These are phyloP conservation scores for Choristoneura rosaceana DNA, from an alignment of 2,888 invertebrate species.

Conservation along the genomic window DNA sequence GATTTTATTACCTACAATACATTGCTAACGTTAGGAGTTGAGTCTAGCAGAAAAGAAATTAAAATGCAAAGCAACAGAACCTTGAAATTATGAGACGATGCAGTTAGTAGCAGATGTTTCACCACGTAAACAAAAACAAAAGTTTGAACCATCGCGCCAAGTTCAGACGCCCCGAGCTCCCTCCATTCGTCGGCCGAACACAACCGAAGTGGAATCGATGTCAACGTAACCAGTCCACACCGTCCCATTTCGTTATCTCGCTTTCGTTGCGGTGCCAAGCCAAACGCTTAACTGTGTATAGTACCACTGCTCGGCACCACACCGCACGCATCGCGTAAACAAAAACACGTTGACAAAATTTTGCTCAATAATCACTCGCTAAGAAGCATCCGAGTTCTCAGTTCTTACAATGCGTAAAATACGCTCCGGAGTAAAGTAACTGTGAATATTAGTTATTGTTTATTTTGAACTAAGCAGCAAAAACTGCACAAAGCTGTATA, in stretches of 20 bases:
- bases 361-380: not conserved
- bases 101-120: too few species aligned
- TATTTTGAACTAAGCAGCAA: constrained; percentile 51
- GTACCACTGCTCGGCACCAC: constrained; percentile 16
- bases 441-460: constrained; percentile 46
- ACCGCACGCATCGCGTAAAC: constrained; percentile 55
- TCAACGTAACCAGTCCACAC: constrained; percentile 65
- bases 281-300: constrained; percentile 2
- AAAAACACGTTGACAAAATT: constrained; percentile 43
- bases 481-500: constrained; percentile 68
- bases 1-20: not conserved
- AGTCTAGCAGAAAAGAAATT: not conserved
- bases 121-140: not conserved
- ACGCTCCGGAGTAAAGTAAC: constrained; percentile 81
- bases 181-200: constrained; percentile 79
- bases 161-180: constrained; percentile 37
- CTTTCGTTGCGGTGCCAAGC: constrained; percentile 57
- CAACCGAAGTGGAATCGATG: constrained; percentile 78
- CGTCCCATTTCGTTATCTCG: constrained; percentile 63
- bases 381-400: constrained; percentile 49
- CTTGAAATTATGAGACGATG: not conserved
- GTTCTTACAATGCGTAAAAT: constrained; percentile 75
- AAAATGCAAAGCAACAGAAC: not conserved
- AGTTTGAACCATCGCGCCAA: constrained; percentile 40
- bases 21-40: not conserved